Evolutionary conservation across 2,113 vertebrate genomes (phyloP), one percentile per base, ranked within the genome.

Genomic region (Orthonyx spaldingii): DNA sequence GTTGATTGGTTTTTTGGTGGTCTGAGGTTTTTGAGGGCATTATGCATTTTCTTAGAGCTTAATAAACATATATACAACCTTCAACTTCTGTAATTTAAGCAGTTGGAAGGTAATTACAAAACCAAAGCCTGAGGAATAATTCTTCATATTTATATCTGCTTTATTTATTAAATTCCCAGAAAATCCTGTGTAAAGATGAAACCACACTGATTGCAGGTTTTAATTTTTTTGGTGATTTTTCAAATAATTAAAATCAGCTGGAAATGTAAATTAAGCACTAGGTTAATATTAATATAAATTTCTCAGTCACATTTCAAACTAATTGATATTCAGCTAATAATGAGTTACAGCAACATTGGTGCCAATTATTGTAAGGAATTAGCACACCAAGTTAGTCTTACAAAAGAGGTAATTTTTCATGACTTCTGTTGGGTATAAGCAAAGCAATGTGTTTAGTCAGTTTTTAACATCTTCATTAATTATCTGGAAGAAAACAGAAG

Each of bases 391-490:
- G 17, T 89, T 95, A 78, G 21, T 86, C 11, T 22, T 46, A 56
- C 42, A 65, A 80, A 84, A 49, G 39, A 70, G 33, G 50, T 44
- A 91, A 88, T 88, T 95, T 94, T 96, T 91, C 37, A 68, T 89
- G 0, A 80, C 33, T 94, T 76, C 42, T 74, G 26, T 56, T 87
- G 44, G 64, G 14, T n/a, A 52, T 32, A 69, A 95, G 35, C 18
- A 69, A 94, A 87, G 10, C 37, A 83, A 50, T 37, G 33, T 79
- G 33, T 64, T 85, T 71, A 77, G 71, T 53, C 44, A 60, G 10
- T 57, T 89, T 92, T 89, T 90, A 93, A 77, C 39, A 76, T 77
- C 72, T 94, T 94, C 60, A 83, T 95, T 92, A 84, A 89, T 78
- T 91, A 79, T 76, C 60, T 57, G 18, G 50, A 77, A 86, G 69